A percentile compares a stretch with the other conserved stretches of the same genome.
Conservation (phyloP, 2,797 vertebrate genomes). For the Melanotaenia pygmaea region DNA sequence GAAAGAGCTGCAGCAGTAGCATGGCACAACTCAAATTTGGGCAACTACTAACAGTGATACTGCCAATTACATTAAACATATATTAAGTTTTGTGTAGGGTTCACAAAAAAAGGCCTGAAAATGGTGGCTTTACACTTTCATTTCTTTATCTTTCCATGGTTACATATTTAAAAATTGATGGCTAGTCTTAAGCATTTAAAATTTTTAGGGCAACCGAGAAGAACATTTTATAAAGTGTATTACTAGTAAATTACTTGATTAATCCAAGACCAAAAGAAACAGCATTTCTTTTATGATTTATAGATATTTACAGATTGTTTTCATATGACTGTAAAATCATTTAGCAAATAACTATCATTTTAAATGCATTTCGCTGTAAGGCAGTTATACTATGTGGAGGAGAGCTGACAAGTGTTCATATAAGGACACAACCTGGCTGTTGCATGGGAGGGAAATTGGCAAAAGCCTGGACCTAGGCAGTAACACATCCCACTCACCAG, state of each 20-base stretch:
- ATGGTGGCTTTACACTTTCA: background rate
- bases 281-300: background rate
- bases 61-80: background rate
- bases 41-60: background rate
- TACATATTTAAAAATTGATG: background rate
- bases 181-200: background rate
- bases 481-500: constrained; percentile 42
- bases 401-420: constrained; percentile 31
- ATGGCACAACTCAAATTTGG: background rate
- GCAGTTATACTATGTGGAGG: constrained; percentile 21
- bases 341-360: background rate
- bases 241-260: background rate
- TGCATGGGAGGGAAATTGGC: constrained; percentile 46
- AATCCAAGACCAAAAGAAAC: background rate
- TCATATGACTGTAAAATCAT: background rate
- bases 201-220: background rate
- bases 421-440: constrained; percentile 43
- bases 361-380: background rate
- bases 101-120: background rate
- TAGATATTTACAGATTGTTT: background rate
- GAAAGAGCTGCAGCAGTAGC: background rate
- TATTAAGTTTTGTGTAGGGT: background rate
- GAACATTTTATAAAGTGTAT: no score
- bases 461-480: constrained; percentile 45
- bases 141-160: background rate